Percentiles rank a stretch among this genome's conserved stretches.
Conservation (phyloP, 1,140 invertebrate species). For the Ips nitidus region DNA sequence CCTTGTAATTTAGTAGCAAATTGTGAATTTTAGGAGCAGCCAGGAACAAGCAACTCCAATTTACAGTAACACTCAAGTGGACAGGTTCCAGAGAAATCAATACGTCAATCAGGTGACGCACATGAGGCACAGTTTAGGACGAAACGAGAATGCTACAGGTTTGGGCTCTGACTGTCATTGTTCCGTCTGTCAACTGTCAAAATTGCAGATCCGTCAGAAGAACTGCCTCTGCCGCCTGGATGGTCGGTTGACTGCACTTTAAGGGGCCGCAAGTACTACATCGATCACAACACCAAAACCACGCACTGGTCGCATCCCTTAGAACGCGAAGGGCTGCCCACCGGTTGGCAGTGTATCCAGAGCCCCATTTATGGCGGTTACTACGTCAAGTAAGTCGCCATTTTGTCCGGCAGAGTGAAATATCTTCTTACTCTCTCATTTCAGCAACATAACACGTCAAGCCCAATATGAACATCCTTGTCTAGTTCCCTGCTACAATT, state of each 20-base stretch:
- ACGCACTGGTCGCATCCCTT: conserved; percentile 99
- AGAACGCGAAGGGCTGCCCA: conserved; percentile 88
- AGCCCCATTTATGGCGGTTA: conserved; percentile 93
- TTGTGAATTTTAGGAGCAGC: conserved; percentile 16
- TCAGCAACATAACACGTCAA: conserved; percentile 86
- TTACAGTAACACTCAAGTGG: conserved; percentile 50
- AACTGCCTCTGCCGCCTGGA: conserved; percentile 88
- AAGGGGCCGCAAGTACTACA: conserved; percentile 93
- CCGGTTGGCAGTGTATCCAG: conserved; percentile 94
- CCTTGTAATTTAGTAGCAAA: neutral
- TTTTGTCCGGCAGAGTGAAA: neutral
- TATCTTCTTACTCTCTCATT: neutral
- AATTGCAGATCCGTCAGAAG: conserved; percentile 57
- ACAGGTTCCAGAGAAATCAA: conserved; percentile 41
- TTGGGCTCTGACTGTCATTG: neutral
- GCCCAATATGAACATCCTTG: conserved; percentile 96
- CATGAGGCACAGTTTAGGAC: conserved; percentile 55
- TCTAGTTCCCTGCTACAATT: conserved; percentile 72
- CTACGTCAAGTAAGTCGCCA: conserved; percentile 84
- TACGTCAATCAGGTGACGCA: conserved; percentile 49
- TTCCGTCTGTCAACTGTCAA: too few species aligned
- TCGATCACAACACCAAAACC: conserved; percentile 98
- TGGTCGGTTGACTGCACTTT: conserved; percentile 97
- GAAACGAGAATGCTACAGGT: conserved; percentile 57
- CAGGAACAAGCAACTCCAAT: conserved; percentile 45